A percentile compares a stretch with the other conserved stretches of the same genome.
Conservation (phyloP, 2,888 invertebrate genomes). For the Electrophaes corylata region DNA sequence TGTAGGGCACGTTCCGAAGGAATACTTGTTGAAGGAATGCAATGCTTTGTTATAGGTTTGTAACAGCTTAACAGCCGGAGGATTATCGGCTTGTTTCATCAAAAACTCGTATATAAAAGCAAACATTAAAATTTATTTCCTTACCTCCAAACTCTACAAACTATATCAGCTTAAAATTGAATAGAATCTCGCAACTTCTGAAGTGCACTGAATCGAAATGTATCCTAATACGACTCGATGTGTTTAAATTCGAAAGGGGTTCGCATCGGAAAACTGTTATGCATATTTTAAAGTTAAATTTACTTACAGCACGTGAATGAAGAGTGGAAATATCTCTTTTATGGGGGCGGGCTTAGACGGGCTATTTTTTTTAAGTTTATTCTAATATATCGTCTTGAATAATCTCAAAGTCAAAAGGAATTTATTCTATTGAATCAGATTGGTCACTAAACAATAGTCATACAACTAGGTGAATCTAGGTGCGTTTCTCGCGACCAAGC, state of each 20-base stretch:
- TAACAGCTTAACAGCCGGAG: too few relatives aligned
- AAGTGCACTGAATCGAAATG: slow-evolving; percentile 78
- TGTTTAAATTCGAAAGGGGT: slow-evolving; percentile 81
- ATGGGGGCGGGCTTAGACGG: slow-evolving; percentile 11
- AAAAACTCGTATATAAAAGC: too few relatives aligned
- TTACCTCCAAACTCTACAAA: slow-evolving; percentile 22
- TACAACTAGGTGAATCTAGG: too few relatives aligned
- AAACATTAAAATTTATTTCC: neutral
- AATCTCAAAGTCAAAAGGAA: too few relatives aligned
- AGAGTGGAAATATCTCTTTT: slow-evolving; percentile 71
- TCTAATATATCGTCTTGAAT: too few relatives aligned
- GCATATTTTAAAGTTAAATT: slow-evolving; percentile 84
- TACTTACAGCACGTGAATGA: slow-evolving; percentile 74
- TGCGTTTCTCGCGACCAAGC: too few relatives aligned
- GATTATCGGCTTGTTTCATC: too few relatives aligned
- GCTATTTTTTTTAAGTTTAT: slow-evolving; percentile 10
- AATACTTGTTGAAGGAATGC: too few relatives aligned
- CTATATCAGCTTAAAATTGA: slow-evolving; percentile 49
- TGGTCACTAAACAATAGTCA: too few relatives aligned
- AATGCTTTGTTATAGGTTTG: too few relatives aligned
- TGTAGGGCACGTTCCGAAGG: too few relatives aligned
- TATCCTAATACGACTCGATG: slow-evolving; percentile 80
- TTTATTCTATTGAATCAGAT: too few relatives aligned
- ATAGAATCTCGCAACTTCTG: slow-evolving; percentile 63
- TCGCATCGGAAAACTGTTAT: slow-evolving; percentile 83